Percentiles rank a stretch among this genome's conserved stretches.
phyloP scores from a whole-genome alignment of 2,888 invertebrate species.

The Troglohyphantes excavatus region DNA sequence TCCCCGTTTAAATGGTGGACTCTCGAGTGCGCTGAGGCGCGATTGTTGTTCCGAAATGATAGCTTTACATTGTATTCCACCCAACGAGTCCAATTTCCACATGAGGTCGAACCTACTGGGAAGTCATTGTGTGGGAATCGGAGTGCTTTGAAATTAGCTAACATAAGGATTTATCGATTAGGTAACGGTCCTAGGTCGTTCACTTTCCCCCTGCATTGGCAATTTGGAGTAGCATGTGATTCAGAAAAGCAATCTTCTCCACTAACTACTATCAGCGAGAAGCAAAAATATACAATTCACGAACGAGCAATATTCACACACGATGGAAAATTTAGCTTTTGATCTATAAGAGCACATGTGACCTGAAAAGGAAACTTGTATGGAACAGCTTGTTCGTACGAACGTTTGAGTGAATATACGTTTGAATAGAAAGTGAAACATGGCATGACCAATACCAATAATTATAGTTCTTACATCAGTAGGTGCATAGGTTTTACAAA shows the following conservation, averaged over 20 bases:
- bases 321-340: too few relatives aligned
- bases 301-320: too few relatives aligned
- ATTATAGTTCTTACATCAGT: too few relatives aligned
- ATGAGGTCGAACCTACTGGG: constrained; percentile 6
- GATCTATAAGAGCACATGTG: too few relatives aligned
- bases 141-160: constrained; percentile 39
- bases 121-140: constrained; percentile 34
- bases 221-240: constrained; percentile 25
- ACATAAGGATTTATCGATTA: constrained; percentile 39
- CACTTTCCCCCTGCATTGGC: constrained; percentile 21
- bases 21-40: not conserved
- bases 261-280: constrained; percentile 16
- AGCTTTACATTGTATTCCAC: not conserved
- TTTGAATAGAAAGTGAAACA: too few relatives aligned
- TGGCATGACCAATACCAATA: too few relatives aligned
- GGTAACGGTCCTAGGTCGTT: constrained; percentile 44
- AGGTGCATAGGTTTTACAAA: too few relatives aligned
- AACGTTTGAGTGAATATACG: too few relatives aligned
- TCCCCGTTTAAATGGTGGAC: too few relatives aligned
- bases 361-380: too few relatives aligned
- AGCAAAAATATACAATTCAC: constrained; percentile 28
- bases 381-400: too few relatives aligned
- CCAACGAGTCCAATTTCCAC: constrained; percentile 31
- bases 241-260: constrained; percentile 41
- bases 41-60: constrained; percentile 15